phyloP scores from a whole-genome alignment of 2,888 invertebrate species.

The Altica lythri region DNA sequence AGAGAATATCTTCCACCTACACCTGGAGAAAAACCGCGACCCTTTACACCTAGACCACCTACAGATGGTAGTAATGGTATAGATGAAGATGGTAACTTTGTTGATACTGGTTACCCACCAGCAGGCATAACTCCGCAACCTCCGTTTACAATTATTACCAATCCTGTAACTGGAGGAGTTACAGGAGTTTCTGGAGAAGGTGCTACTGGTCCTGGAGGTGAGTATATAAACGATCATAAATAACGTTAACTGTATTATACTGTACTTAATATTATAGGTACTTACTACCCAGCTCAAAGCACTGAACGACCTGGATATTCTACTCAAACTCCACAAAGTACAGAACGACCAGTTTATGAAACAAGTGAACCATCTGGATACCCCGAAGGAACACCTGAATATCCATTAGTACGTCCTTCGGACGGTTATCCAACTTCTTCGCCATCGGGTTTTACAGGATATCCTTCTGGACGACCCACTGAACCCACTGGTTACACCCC shows the following conservation, averaged over 20 bases:
- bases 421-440: slow-evolving; percentile 18
- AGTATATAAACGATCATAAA: slow-evolving; percentile 1
- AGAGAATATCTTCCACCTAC: slow-evolving; percentile 65
- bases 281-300: slow-evolving; percentile 15
- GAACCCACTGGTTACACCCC: slow-evolving; percentile 35
- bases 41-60: slow-evolving; percentile 62
- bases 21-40: slow-evolving; percentile 70
- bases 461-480: slow-evolving; percentile 44
- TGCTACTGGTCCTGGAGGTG: slow-evolving; percentile 11
- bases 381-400: slow-evolving; percentile 16
- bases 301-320: slow-evolving; percentile 34
- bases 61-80: slow-evolving; percentile 22
- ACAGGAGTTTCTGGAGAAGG: slow-evolving; percentile 29
- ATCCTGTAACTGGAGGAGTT: slow-evolving; percentile 48
- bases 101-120: slow-evolving; percentile 47
- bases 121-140: slow-evolving; percentile 53
- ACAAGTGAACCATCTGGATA: not conserved
- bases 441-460: slow-evolving; percentile 40
- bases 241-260: not conserved
- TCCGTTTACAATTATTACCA: slow-evolving; percentile 49
- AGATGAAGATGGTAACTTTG: slow-evolving; percentile 31
- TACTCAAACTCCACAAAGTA: slow-evolving; percentile 10
- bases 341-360: slow-evolving; percentile 9
- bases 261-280: slow-evolving; percentile 18
- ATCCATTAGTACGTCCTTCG: too few species aligned